A percentile compares a stretch with the other conserved stretches of the same genome.
phyloP scores from a whole-genome alignment of 2,888 invertebrate genomes.

The Zhengitettix transpicula region DNA sequence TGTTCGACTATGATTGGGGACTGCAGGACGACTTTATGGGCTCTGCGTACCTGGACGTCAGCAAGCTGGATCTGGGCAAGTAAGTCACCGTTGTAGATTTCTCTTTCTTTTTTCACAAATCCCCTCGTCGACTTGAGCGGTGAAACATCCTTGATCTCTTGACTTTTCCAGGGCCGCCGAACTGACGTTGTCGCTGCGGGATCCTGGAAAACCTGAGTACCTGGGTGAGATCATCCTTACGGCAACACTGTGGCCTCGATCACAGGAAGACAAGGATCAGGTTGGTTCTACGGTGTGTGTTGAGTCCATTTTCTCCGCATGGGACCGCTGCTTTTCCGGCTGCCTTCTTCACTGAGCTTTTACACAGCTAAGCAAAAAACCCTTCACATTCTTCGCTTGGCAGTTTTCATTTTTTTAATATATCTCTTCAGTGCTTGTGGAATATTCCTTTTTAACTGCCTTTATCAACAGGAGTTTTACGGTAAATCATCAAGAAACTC shows the following conservation, averaged over 20 bases:
- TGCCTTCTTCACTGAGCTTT: too few species aligned
- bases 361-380: too few species aligned
- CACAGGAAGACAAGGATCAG: conserved; percentile 89
- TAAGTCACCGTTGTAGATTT: conserved; percentile 15
- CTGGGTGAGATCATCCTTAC: conserved; percentile 73
- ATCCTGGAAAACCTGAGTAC: conserved; percentile 49
- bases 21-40: conserved; percentile 95
- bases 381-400: too few species aligned
- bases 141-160: too few species aligned
- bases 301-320: too few species aligned
- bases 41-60: conserved; percentile 67
- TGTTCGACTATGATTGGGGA: conserved; percentile 96
- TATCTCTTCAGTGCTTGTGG: too few species aligned
- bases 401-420: too few species aligned
- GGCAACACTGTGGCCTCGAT: conserved; percentile 77
- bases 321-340: too few species aligned
- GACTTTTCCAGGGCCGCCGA: conserved; percentile 36
- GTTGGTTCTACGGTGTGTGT: conserved; percentile 30
- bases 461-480: too few species aligned
- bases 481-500: too few species aligned
- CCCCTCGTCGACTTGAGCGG: background rate
- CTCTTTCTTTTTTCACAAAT: too few species aligned
- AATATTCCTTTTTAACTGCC: too few species aligned
- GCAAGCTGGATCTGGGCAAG: conserved; percentile 56
- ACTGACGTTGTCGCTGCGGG: conserved; percentile 60